phyloP scores from a whole-genome alignment of 1,140 invertebrate genomes.

The Prorops nasuta region DNA sequence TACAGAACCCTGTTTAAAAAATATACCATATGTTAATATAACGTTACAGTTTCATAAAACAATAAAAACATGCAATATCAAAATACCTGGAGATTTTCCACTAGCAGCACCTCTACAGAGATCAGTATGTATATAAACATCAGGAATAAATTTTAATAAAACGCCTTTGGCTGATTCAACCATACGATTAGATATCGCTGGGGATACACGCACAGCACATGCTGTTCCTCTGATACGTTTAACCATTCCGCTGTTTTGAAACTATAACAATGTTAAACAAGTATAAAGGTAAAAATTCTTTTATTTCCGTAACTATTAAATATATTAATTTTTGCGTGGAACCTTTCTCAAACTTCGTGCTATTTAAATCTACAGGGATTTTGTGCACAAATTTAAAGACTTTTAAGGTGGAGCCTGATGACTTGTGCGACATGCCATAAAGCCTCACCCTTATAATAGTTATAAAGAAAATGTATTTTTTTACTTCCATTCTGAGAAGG shows the following conservation, averaged over 20 bases:
- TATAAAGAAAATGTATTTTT: too few species aligned
- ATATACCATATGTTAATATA: constrained; percentile 1
- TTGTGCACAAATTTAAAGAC: too few species aligned
- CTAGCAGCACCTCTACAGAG: constrained; percentile 80
- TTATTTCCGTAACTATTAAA: too few species aligned
- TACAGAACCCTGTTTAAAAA: constrained; percentile 81
- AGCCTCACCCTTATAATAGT: too few species aligned
- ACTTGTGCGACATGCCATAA: too few species aligned
- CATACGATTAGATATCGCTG: constrained; percentile 86
- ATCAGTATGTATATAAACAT: constrained; percentile 94
- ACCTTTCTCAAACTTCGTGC: too few species aligned
- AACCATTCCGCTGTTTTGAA: constrained; percentile 83
- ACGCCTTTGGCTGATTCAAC: constrained; percentile 90
- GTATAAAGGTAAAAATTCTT: too few species aligned
- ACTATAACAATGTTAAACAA: too few species aligned
- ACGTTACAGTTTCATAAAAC: background rate
- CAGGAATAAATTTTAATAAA: constrained; percentile 88
- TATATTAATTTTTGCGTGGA: constrained; percentile 57
- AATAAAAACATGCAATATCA: background rate
- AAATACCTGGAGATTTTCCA: constrained; percentile 76
- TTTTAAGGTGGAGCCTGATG: too few species aligned
- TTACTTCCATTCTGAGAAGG: too few species aligned
- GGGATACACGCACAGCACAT: constrained; percentile 86
- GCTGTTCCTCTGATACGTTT: constrained; percentile 90
- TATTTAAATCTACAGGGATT: too few species aligned